Conservation (phyloP, 1,140 invertebrate species). For the Orussus abietinus region DNA sequence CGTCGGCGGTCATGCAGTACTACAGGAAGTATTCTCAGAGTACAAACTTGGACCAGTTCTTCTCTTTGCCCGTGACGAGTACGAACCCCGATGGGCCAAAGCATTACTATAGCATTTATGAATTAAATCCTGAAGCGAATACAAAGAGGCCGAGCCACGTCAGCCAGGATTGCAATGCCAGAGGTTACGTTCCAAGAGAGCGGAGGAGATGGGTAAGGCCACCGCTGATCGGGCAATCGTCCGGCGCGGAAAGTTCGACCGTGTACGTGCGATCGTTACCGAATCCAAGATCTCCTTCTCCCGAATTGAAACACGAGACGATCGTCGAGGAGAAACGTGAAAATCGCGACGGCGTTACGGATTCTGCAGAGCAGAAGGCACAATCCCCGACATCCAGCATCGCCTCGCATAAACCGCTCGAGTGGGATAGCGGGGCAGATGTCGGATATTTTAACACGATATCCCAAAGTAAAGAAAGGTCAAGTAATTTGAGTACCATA, state of each 20-base stretch:
- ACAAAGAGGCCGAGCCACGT: conserved; percentile 21
- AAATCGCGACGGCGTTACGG: conserved; percentile 21
- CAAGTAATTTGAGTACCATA: conserved; percentile 56
- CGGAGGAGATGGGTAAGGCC: conserved; percentile 43
- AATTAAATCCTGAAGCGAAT: conserved; percentile 26
- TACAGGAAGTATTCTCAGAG: conserved; percentile 38
- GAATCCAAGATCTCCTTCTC: conserved; percentile 23
- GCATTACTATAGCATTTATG: conserved; percentile 36
- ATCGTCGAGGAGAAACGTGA: conserved; percentile 31
- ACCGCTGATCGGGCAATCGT: conserved; percentile 41
- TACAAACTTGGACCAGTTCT: conserved; percentile 42
- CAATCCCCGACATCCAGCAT: conserved; percentile 62
- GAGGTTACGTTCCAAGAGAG: conserved; percentile 33
- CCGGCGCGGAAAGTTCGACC: conserved; percentile 22
- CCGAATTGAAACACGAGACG: conserved; percentile 24
- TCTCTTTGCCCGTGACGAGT: conserved; percentile 35
- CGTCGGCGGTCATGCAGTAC: conserved; percentile 45
- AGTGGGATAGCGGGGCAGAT: conserved; percentile 75
- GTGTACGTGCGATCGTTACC: conserved; percentile 25
- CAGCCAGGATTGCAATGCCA: conserved; percentile 28
- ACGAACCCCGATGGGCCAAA: conserved; percentile 23
- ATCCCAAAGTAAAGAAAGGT: conserved; percentile 42
- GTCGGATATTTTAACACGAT: conserved; percentile 63
- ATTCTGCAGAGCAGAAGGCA: conserved; percentile 31
- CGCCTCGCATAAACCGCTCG: conserved; percentile 62